phyloP scores from a whole-genome alignment of 2,797 vertebrate species.

The Mallotus villosus region DNA sequence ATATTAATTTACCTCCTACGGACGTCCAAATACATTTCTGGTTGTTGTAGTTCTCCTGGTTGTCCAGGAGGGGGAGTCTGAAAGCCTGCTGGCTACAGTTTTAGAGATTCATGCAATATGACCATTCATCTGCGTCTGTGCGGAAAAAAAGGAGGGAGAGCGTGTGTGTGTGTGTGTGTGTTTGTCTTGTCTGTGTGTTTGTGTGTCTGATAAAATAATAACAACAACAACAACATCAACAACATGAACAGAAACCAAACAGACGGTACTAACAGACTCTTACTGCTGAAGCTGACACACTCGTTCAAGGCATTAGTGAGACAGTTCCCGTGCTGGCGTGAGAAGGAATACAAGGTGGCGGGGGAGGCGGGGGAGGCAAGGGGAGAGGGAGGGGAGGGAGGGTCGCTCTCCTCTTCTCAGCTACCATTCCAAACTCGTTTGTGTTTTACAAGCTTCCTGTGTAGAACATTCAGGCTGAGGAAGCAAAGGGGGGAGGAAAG shows the following conservation, averaged over 20 bases:
- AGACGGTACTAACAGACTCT: constrained; percentile 60
- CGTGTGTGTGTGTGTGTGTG: constrained; percentile 22
- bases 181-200: constrained; percentile 29
- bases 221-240: constrained; percentile 43
- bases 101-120: constrained; percentile 62
- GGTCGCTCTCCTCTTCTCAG: constrained; percentile 31
- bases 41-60: constrained; percentile 23
- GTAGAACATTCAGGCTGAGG: constrained; percentile 1
- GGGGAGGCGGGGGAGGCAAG: constrained; percentile 33
- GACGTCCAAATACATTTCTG: constrained; percentile 49
- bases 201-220: constrained; percentile 40
- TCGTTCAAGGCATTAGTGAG: constrained; percentile 76
- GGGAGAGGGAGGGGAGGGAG: constrained; percentile 33
- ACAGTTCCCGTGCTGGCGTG: constrained; percentile 73
- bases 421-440: constrained; percentile 35
- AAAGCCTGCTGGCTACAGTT: constrained; percentile 48
- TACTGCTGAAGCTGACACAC: constrained; percentile 69
- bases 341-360: constrained; percentile 49
- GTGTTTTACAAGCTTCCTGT: constrained; percentile 37
- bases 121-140: constrained; percentile 55
- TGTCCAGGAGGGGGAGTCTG: constrained; percentile 26
- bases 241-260: constrained; percentile 56
- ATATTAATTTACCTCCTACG: constrained; percentile 52
- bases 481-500: constrained; percentile 26
- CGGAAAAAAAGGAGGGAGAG: constrained; percentile 21